Conservation (phyloP, 2,888 invertebrate genomes). For the Conus canariensis region DNA sequence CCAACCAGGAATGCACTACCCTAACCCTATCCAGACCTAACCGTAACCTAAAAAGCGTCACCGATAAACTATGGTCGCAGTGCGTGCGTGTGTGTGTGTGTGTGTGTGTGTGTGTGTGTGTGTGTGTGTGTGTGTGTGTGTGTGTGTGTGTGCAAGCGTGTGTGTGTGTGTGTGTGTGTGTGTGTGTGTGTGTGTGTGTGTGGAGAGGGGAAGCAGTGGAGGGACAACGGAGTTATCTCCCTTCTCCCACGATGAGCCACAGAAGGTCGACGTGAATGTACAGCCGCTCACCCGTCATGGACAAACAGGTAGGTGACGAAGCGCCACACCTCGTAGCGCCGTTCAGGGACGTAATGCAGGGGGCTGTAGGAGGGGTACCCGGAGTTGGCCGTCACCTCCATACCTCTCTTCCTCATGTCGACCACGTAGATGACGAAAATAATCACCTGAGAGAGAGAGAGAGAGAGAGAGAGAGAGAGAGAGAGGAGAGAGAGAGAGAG, state of each 20-base stretch:
- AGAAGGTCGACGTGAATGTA: neutral
- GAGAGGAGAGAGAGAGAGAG: too few relatives aligned
- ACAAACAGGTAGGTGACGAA: conserved; percentile 97
- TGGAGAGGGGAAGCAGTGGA: too few relatives aligned
- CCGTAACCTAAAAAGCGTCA: too few relatives aligned
- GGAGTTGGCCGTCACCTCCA: conserved; percentile 79
- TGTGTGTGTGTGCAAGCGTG: neutral
- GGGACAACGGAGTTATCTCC: too few relatives aligned
- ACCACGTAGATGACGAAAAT: conserved; percentile 82
- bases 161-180: neutral
- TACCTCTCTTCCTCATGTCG: conserved; percentile 66
- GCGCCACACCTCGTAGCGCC: conserved; percentile 93
- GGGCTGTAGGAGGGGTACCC: conserved; percentile 89
- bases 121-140: neutral
- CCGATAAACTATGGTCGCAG: too few relatives aligned
- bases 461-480: too few relatives aligned
- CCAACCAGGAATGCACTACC: too few relatives aligned
- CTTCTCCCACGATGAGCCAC: too few relatives aligned
- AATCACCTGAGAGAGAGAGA: conserved; percentile 79
- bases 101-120: conserved; percentile 10
- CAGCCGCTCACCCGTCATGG: conserved; percentile 86
- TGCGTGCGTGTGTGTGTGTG: neutral
- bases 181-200: too few relatives aligned
- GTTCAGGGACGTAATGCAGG: conserved; percentile 93
- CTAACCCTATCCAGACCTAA: too few relatives aligned